A percentile compares a stretch with the other conserved stretches of the same genome.
These are phyloP conservation scores for Chrysogorgia sp. DNA, from an alignment of 92 coral and sea anemone genomes.

Conservation along the genomic window DNA sequence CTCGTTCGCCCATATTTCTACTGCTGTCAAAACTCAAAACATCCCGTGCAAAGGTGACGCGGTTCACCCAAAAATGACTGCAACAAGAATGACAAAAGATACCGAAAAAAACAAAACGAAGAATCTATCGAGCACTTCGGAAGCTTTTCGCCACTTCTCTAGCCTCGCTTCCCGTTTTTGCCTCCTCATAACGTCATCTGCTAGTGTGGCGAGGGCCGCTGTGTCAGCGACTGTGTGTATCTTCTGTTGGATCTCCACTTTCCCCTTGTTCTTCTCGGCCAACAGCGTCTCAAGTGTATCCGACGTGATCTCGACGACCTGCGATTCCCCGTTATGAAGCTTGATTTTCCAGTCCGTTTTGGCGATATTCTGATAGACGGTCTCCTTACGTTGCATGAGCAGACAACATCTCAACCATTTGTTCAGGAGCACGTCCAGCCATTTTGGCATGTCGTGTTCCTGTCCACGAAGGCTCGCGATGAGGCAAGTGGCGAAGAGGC, in stretches of 20 bases:
- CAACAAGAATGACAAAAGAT: background rate
- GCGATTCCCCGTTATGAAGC: background rate
- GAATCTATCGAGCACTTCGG: conserved; percentile 75
- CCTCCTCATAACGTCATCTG: background rate
- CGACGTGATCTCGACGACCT: background rate
- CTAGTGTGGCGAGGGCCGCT: background rate
- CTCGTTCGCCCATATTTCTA: too few species aligned
- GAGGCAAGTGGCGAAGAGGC: conserved; percentile 22
- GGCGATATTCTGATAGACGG: background rate
- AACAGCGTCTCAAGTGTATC: background rate
- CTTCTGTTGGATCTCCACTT: background rate
- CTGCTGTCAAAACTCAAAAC: too few species aligned
- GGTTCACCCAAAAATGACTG: background rate
- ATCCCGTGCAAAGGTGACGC: background rate
- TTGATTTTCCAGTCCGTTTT: background rate
- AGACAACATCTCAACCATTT: background rate
- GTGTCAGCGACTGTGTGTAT: background rate
- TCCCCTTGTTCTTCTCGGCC: background rate
- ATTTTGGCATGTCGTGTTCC: conserved; percentile 5
- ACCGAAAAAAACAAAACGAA: conserved; percentile 34
- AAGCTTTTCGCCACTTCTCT: conserved; percentile 88
- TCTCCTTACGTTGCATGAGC: background rate
- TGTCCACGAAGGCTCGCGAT: conserved; percentile 5
- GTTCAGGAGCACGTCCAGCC: conserved; percentile 5
- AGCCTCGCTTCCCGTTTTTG: conserved; percentile 43